Base-by-base conservation (phyloP, 2,888 invertebrate genomes). In the Cheilosia urbana region DNA sequence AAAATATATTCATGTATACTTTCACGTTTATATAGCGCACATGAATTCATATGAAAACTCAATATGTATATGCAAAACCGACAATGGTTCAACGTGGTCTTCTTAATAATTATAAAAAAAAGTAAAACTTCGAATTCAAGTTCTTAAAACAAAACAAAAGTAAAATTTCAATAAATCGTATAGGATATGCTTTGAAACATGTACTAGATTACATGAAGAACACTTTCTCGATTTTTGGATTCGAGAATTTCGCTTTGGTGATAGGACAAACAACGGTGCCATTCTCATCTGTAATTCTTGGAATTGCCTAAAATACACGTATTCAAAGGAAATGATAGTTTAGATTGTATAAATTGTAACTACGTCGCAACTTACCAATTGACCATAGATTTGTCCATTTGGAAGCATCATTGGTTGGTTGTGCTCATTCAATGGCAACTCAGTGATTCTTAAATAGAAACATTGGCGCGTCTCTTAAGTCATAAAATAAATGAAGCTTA, bases 331-430 rank as follows among this genome's bases (percentile, higher is more conserved):
- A 6, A 1, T 17, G 2, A n/a, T 2, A 9, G 2, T 11, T 4
- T 11, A 17, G n/a, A 4, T 27, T 27, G 0, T 27, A 27, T 27
- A 27, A 27, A 27, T 1, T 27, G 1, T 9, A 15, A 37, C 6
- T 15, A 49, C n/a, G 0, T 9, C 2, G 11, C 9, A 21, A 88
- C 89, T 92, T 89, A 96, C 97, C 94, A 96, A 95, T 93, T 98
- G 97, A 11, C 98, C 98, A 91, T 98, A 99, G 79, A 99, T 98
- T 93, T 98, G 97, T 73, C 99, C 99, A 93, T 99, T 99, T 85
- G 99, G 99, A 93, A 99, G 94, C 96, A 98, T 98, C 96, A 99
- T 97, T 13, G 99, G 99, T 89, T 97, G 98, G 93, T 99, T 99
- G 93, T 99, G 97, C 92, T 99, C 99, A 93, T 99, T 98, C 89